These are phyloP conservation scores for Aepyceros melampus DNA, from an alignment of 2,113 vertebrate genomes.

Conservation along the genomic window DNA sequence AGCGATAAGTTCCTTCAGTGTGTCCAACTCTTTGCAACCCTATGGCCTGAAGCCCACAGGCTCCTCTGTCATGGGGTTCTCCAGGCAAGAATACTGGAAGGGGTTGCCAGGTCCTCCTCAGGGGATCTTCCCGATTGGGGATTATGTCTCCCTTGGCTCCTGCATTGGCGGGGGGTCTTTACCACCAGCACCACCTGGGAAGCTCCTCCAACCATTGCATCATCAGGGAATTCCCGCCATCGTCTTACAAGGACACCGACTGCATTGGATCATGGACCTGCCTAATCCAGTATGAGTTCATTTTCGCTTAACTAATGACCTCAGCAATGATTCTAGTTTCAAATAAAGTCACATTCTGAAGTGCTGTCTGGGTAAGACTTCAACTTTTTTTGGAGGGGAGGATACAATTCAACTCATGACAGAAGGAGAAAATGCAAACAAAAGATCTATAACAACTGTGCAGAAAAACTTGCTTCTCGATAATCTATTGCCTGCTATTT, in stretches of 20 bases:
- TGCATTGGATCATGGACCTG: neutral
- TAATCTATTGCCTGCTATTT: neutral
- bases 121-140: neutral
- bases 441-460: neutral
- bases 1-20: neutral
- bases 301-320: neutral
- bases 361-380: neutral
- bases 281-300: neutral
- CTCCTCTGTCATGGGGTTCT: neutral
- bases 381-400: neutral
- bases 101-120: neutral
- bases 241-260: neutral
- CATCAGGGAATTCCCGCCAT: neutral
- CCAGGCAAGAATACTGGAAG: neutral
- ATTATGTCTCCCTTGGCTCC: neutral
- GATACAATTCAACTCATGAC: neutral
- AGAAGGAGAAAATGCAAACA: neutral
- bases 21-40: neutral
- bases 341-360: neutral
- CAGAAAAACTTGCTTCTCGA: neutral
- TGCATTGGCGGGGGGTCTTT: neutral
- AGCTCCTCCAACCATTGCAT: neutral
- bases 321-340: neutral
- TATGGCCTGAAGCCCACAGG: neutral
- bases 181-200: neutral